These are phyloP conservation scores for Sebastes jordani DNA, from an alignment of 2,797 vertebrate species.

Conservation along the genomic window DNA sequence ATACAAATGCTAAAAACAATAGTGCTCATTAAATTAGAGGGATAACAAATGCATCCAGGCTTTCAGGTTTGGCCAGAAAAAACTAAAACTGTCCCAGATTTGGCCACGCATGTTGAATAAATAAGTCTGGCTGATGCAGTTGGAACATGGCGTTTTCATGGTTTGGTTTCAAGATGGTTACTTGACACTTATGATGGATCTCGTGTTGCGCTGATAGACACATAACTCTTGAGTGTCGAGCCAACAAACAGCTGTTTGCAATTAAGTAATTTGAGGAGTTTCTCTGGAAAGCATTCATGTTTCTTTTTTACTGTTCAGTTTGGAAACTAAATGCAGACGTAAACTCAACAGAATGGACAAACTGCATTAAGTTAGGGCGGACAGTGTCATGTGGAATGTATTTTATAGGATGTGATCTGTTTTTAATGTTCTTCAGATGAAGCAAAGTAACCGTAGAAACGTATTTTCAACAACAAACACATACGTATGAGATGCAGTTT, in stretches of 20 bases:
- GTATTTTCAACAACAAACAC: background rate
- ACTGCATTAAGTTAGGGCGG: background rate
- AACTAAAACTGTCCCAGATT: background rate
- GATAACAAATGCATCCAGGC: background rate
- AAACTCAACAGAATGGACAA: background rate
- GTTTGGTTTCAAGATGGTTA: background rate
- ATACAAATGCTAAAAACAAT: background rate
- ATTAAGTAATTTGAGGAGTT: background rate
- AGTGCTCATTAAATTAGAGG: background rate
- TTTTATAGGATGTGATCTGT: background rate
- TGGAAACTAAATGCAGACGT: background rate
- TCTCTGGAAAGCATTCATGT: background rate
- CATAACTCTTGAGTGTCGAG: background rate
- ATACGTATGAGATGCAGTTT: background rate
- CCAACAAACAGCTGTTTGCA: constrained; percentile 13
- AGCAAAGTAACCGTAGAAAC: background rate
- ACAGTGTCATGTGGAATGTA: background rate
- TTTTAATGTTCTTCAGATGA: background rate
- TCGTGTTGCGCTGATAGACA: background rate
- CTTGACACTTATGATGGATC: background rate
- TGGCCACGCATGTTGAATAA: background rate
- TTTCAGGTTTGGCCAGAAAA: background rate
- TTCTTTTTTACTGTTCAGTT: background rate
- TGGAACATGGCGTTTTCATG: background rate
- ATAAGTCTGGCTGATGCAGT: background rate